These are phyloP conservation scores for Thelaira solivaga DNA, from an alignment of 2,888 invertebrate genomes.

Conservation along the genomic window DNA sequence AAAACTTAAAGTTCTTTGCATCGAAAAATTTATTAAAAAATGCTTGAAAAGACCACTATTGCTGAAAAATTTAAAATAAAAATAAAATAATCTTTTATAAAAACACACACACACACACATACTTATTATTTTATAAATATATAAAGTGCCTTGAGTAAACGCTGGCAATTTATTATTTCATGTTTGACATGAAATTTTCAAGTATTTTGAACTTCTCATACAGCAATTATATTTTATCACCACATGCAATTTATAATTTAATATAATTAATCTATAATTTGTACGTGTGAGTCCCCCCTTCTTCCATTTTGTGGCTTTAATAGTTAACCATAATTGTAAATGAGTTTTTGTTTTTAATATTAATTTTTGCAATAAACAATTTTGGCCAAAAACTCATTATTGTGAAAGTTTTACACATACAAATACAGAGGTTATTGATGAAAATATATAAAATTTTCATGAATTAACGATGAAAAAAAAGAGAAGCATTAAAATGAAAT, in stretches of 20 bases:
- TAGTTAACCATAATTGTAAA: conserved; percentile 2
- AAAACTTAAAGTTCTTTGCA: too few relatives aligned
- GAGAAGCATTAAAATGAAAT: neutral
- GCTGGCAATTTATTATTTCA: too few relatives aligned
- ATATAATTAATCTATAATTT: conserved; percentile 35
- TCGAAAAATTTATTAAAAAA: too few relatives aligned
- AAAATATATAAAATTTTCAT: conserved; percentile 32
- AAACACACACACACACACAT: too few relatives aligned
- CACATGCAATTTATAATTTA: conserved; percentile 20
- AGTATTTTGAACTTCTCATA: neutral
- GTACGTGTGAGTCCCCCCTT: too few relatives aligned
- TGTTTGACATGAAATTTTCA: neutral
- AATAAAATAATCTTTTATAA: too few relatives aligned
- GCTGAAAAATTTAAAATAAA: too few relatives aligned
- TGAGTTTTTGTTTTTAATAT: neutral
- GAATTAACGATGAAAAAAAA: neutral
- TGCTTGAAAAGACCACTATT: too few relatives aligned
- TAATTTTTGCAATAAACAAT: neutral
- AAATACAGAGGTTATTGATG: too few relatives aligned
- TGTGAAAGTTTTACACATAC: neutral
- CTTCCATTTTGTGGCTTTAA: neutral
- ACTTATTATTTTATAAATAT: too few relatives aligned
- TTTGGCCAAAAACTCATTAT: neutral
- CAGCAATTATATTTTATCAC: neutral
- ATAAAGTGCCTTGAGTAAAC: too few relatives aligned